Conservation (phyloP, 1,140 invertebrate genomes). For the Cepaea nemoralis region DNA sequence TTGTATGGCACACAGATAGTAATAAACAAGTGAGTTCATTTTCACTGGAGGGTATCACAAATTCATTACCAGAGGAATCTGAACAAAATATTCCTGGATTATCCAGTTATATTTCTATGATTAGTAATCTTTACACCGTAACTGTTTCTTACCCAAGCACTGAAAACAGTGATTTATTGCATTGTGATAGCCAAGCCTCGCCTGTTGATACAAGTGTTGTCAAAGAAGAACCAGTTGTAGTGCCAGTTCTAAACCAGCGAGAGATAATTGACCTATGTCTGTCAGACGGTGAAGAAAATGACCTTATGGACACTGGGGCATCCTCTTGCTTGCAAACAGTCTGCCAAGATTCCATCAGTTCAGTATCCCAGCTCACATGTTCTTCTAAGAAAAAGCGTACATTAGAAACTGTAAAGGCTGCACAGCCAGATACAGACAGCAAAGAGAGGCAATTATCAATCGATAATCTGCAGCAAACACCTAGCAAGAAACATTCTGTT, state of each 20-base stretch:
- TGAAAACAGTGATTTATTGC: neutral
- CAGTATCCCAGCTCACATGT: neutral
- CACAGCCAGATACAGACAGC: neutral
- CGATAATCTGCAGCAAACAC: neutral
- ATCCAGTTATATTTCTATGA: neutral
- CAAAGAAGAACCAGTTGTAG: constrained; percentile 3
- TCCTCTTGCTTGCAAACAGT: neutral
- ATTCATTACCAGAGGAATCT: neutral
- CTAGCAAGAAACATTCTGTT: neutral
- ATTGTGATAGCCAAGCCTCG: neutral
- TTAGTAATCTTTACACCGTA: neutral
- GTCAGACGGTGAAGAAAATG: constrained; percentile 12
- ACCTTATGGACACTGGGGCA: neutral
- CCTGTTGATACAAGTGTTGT: neutral
- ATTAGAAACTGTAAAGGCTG: neutral
- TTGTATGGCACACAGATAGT: neutral
- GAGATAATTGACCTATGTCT: neutral
- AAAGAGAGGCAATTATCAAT: neutral
- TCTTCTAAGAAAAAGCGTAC: neutral
- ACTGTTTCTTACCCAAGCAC: neutral
- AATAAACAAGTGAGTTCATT: neutral
- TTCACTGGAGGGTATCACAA: neutral
- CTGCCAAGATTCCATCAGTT: neutral
- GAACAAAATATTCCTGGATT: neutral
- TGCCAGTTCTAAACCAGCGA: neutral